Evolutionary conservation across 2,888 invertebrate species (phyloP), one percentile per base, ranked within the genome.

Genomic region (Phengaris alcon): DNA sequence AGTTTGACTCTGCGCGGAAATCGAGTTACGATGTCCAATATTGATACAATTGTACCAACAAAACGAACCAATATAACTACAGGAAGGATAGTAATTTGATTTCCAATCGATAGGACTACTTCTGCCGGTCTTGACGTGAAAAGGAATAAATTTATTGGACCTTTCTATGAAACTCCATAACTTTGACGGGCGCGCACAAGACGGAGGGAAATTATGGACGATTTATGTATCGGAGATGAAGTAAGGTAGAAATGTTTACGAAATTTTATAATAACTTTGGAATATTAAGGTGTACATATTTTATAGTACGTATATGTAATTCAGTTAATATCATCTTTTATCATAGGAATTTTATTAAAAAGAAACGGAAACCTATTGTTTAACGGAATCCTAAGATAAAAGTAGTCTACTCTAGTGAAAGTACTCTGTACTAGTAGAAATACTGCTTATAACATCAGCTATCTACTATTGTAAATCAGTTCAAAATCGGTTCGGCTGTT

Each of bases 41-140:
- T 90, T 89, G 89, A 90, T 89, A 90, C 88, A 90, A 90, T 90
- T 88, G 87, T 88, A 85, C 86, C 85, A 88, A 88, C 88, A 87
- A 84, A 89, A 87, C 84, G 86, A 87, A 87, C 83, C 82, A 83
- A 85, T 84, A 84, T 86, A 87, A 86, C 86, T 85, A 86, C 80
- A 82, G 83, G 84, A 84, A 84, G 84, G 82, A 78, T 82, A 82
- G 84, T 88, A 87, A 89, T 86, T 88, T 82, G 81, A 88, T 88
- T 88, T 85, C 79, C 81, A 78, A 81, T 81, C 82, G 84, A 86
- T 86, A 86, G 82, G 76, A 77, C 76, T 77, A 77, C 76, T 79
- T 86, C 79, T 82, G 78, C 77, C 80, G 79, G 77, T 77, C 79
- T 79, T 78, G 80, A 75, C 76, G 76, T 80, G 81, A 80, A 80